A percentile compares a stretch with the other conserved stretches of the same genome.
phyloP scores from a whole-genome alignment of 2,113 vertebrate genomes.

The Narcine bancroftii region DNA sequence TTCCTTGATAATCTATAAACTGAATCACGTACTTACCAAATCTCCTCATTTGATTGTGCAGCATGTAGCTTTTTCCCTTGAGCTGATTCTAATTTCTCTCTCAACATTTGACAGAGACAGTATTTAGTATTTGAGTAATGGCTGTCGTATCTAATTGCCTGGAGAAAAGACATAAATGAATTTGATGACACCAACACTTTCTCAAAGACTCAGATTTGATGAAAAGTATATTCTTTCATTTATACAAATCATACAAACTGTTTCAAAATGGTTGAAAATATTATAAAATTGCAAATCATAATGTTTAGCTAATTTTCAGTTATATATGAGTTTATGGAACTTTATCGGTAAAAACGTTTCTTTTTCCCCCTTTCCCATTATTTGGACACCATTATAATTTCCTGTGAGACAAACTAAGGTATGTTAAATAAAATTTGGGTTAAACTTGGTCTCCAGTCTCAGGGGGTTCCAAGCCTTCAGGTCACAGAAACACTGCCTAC shows the following conservation, averaged over 20 bases:
- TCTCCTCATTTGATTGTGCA: slow-evolving; percentile 74
- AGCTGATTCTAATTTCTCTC: slow-evolving; percentile 80
- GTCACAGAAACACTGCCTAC: not conserved
- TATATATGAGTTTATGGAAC: not conserved
- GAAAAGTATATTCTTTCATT: too few relatives aligned
- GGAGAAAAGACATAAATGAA: slow-evolving; percentile 41
- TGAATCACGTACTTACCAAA: slow-evolving; percentile 66
- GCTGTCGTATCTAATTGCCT: slow-evolving; percentile 88
- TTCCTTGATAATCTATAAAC: not conserved
- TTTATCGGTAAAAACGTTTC: not conserved
- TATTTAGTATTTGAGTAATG: slow-evolving; percentile 93
- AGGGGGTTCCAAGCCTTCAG: not conserved
- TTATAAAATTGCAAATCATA: not conserved
- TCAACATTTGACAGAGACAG: slow-evolving; percentile 91
- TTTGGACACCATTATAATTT: not conserved
- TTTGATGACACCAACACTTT: slow-evolving; percentile 37
- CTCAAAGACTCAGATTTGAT: not conserved
- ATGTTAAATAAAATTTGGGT: not conserved
- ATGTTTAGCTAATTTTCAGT: not conserved
- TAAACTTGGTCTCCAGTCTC: not conserved
- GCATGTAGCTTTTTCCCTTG: slow-evolving; percentile 79
- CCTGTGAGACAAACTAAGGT: not conserved
- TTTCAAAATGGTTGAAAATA: not conserved
- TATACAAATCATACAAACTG: not conserved
- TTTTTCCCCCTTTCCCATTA: not conserved